Conservation (phyloP, 2,888 invertebrate species). For the Phengaris arion region DNA sequence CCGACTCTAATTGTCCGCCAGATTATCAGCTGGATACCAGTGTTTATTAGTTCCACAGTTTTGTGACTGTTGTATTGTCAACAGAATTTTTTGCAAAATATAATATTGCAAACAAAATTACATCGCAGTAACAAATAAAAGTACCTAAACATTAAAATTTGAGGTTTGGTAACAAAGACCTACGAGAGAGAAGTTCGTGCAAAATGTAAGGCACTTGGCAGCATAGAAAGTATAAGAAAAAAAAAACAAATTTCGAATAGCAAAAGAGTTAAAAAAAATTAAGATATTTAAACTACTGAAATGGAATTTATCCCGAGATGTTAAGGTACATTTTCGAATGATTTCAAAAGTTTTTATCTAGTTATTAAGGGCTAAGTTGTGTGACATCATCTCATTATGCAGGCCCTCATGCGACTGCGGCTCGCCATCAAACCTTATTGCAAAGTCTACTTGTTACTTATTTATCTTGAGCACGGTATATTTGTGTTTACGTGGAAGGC, state of each 20-base stretch:
- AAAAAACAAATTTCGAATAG: background rate
- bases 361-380: background rate
- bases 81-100: too few relatives aligned
- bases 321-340: background rate
- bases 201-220: background rate
- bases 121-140: too few relatives aligned
- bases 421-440: constrained; percentile 14
- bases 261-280: background rate
- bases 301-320: background rate
- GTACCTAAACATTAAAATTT: too few relatives aligned
- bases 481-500: constrained; percentile 1
- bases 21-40: constrained; percentile 2
- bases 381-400: constrained; percentile 12
- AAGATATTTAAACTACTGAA: background rate
- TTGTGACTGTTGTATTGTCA: background rate
- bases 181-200: background rate
- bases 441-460: constrained; percentile 16
- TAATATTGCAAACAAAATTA: background rate
- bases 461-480: constrained; percentile 13
- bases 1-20: constrained; percentile 6
- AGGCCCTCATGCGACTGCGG: constrained; percentile 10
- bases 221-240: background rate
- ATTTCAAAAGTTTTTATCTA: background rate
- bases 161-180: too few relatives aligned
- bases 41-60: background rate